Base-by-base conservation (phyloP, 2,888 invertebrate species). In the Eupithecia subfuscata region DNA sequence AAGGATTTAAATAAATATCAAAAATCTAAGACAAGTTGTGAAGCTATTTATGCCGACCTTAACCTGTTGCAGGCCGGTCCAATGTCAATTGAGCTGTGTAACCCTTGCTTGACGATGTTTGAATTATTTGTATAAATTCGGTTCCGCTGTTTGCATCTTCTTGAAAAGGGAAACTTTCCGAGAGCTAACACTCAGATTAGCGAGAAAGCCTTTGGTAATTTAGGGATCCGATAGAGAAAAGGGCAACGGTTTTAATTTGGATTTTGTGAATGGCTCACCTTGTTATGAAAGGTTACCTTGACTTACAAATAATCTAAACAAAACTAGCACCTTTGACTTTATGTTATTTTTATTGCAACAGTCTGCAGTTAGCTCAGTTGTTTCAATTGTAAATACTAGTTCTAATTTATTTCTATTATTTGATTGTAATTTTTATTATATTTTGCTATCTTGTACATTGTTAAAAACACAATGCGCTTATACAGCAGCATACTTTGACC, bases 71-170 rank as follows among this genome's bases (percentile, higher is more conserved):
- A 25, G 73, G 40, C 40, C 40, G 40, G 70, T 56, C 70, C 68
- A 43, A 77, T 72, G 78, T 78, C 78, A 78, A 76, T 79, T 70
- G 77, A 79, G 75, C 73, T 76, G 76, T 78, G 76, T 76, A 75
- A 75, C 75, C 78, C 71, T 70, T 60, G 69, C 70, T 77, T 75
- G 78, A 76, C 77, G 73, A 71, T 75, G 73, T 77, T 75, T 77
- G 70, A 75, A 75, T 77, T 71, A 77, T 77, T 75, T 45, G 73
- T 73, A 75, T 75, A 75, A 77, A 69, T 77, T 75, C 40, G 67
- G 70, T 70, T 77, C 34, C 45, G 34, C 60, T 72, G 72, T 74
- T 74, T 48, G 70, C 72, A 63, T 74, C 67, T 34, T 71, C 68
- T 73, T 56, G 34, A 63, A 73, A 34, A 69, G 48, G n/a, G 43